Percentiles rank a stretch among this genome's conserved stretches.
These are phyloP conservation scores for Chlorops oryzae DNA, from an alignment of 1,140 invertebrate genomes.

Conservation along the genomic window DNA sequence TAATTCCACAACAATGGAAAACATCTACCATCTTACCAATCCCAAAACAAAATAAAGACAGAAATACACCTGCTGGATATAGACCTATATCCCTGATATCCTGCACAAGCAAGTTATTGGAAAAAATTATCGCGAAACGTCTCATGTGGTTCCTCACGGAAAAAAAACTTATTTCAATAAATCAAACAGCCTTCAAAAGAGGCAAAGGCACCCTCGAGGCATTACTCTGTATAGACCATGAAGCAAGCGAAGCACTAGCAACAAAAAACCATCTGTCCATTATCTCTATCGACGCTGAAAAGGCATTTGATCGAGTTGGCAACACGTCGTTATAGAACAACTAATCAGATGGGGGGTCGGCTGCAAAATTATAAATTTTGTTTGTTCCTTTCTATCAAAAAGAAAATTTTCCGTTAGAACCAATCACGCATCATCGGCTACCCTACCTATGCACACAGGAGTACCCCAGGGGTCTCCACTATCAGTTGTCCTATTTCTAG, in stretches of 20 bases:
- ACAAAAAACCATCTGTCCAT: no score
- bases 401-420: background rate
- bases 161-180: background rate
- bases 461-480: background rate
- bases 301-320: no score
- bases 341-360: no score
- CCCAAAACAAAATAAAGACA: conserved; percentile 1
- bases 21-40: background rate
- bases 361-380: no score
- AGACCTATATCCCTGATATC: conserved; percentile 3
- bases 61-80: background rate
- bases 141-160: background rate
- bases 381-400: no score
- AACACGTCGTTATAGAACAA: no score
- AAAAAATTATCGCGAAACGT: background rate
- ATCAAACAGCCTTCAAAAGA: no score
- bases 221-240: no score
- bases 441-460: background rate
- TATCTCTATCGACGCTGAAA: no score
- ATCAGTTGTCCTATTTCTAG: background rate
- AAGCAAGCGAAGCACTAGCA: no score
- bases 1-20: conserved; percentile 4
- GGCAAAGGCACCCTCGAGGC: no score
- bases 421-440: background rate
- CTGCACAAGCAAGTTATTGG: background rate